A percentile compares a stretch with the other conserved stretches of the same genome.
phyloP scores from a whole-genome alignment of 2,888 invertebrate genomes.

The Fragum fragum region DNA sequence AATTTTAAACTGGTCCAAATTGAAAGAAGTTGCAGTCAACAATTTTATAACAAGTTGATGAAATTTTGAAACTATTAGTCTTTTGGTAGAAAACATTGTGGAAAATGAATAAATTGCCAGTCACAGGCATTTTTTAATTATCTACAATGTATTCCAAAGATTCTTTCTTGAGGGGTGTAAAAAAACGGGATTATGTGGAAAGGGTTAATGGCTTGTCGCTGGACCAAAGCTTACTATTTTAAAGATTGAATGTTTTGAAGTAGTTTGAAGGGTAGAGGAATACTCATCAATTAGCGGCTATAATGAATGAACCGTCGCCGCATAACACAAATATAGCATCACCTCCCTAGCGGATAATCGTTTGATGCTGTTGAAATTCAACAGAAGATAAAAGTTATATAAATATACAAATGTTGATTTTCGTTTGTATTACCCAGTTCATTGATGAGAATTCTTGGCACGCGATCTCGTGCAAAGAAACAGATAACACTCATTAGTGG shows the following conservation, averaged over 20 bases:
- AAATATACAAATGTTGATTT: constrained; percentile 34
- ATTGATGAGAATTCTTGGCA: constrained; percentile 19
- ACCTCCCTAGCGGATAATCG: constrained; percentile 15
- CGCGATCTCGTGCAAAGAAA: constrained; percentile 1
- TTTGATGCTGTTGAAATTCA: constrained; percentile 26
- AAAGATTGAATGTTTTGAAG: too few relatives aligned
- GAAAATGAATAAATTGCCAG: neutral
- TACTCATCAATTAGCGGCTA: neutral
- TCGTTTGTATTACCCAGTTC: constrained; percentile 3
- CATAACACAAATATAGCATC: constrained; percentile 19
- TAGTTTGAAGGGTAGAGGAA: neutral
- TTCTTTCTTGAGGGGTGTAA: neutral
- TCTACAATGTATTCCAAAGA: neutral
- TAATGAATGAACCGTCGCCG: constrained; percentile 25
- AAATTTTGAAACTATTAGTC: neutral
- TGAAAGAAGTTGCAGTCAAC: neutral
- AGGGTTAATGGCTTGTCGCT: too few relatives aligned
- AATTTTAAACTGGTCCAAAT: neutral
- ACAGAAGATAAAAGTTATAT: constrained; percentile 27
- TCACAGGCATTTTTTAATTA: neutral
- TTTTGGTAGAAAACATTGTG: too few relatives aligned
- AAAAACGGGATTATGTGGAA: constrained; percentile 4
- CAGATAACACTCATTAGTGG: constrained; percentile 10
- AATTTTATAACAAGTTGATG: neutral
- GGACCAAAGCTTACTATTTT: too few relatives aligned